These are phyloP conservation scores for Dicrostonyx torquatus DNA, from an alignment of 2,797 vertebrate genomes.

Conservation along the genomic window DNA sequence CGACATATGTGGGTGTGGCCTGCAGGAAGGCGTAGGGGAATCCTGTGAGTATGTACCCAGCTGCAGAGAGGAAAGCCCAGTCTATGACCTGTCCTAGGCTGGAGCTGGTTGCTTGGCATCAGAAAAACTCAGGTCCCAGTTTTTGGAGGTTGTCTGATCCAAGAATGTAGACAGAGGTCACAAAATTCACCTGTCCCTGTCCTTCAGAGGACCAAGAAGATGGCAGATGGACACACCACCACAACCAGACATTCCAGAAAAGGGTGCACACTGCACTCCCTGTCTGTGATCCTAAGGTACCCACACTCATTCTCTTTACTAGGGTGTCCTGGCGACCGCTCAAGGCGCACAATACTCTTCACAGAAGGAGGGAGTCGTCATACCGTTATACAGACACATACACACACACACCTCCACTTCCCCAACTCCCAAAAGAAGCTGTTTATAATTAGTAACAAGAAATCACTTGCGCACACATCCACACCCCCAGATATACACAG, in stretches of 20 bases:
- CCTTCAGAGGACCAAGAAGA: neutral
- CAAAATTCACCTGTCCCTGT: neutral
- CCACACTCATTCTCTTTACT: neutral
- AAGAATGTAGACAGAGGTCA: neutral
- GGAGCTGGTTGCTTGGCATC: neutral
- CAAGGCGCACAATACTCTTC: neutral
- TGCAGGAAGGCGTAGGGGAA: constrained; percentile 81
- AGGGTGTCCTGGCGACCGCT: neutral
- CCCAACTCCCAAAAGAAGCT: constrained; percentile 61
- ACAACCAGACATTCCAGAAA: neutral
- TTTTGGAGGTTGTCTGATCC: neutral
- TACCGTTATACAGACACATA: neutral
- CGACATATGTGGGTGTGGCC: constrained; percentile 93
- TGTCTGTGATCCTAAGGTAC: neutral
- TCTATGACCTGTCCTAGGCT: neutral
- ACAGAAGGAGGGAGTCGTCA: neutral
- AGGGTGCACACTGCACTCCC: neutral
- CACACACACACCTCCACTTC: constrained; percentile 35
- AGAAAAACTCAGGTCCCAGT: neutral
- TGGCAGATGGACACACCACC: neutral
- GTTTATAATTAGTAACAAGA: constrained; percentile 80
- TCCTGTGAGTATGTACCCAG: neutral
- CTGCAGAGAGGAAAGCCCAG: neutral
- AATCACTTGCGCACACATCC: constrained; percentile 69
- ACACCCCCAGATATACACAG: constrained; percentile 76